These are phyloP conservation scores for Acrocephalus arundinaceus DNA, from an alignment of 2,113 vertebrate genomes.

Conservation along the genomic window DNA sequence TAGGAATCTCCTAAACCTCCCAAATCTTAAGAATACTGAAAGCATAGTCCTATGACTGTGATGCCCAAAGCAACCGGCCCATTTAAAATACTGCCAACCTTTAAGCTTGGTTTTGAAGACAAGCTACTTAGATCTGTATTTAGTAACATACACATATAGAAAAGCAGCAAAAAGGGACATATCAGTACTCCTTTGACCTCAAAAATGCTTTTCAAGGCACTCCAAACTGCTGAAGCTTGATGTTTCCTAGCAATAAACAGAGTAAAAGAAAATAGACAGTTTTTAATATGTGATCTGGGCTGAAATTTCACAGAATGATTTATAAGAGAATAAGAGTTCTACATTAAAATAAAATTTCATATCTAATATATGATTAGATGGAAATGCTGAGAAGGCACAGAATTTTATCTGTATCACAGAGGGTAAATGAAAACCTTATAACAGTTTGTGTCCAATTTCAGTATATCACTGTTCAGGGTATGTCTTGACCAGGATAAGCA, in stretches of 20 bases:
- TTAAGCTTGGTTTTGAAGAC: background rate
- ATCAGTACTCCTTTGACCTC: background rate
- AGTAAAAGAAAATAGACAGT: background rate
- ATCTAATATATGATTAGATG: background rate
- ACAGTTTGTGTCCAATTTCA: background rate
- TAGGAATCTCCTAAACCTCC: background rate
- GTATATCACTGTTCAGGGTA: background rate
- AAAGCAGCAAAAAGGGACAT: background rate
- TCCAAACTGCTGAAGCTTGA: background rate
- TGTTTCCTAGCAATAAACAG: background rate
- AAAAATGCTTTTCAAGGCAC: background rate
- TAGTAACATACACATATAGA: background rate
- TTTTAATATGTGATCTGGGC: background rate
- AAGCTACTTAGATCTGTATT: background rate
- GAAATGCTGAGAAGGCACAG: background rate
- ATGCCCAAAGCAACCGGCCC: background rate
- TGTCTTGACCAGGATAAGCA: background rate
- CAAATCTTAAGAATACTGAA: background rate
- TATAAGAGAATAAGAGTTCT: background rate
- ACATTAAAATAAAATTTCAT: background rate
- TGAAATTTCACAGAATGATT: background rate
- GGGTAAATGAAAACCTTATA: background rate
- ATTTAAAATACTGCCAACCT: background rate
- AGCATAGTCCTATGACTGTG: background rate
- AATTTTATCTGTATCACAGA: background rate